Conservation (phyloP, 2,113 vertebrate species). For the Callocephalon fimbriatum region DNA sequence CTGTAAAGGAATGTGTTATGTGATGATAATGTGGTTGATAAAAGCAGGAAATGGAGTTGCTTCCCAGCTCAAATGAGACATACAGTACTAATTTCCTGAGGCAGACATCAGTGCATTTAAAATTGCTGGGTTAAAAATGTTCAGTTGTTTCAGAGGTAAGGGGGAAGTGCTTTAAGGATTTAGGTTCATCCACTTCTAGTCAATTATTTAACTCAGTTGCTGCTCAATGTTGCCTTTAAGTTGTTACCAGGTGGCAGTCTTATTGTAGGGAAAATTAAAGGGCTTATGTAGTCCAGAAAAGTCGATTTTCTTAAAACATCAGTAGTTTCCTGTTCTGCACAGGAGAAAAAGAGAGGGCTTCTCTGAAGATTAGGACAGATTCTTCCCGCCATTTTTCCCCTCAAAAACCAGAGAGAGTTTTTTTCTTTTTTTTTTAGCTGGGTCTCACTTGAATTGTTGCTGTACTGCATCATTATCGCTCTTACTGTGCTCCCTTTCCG, state of each 20-base stretch:
- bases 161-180: neutral
- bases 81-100: neutral
- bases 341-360: neutral
- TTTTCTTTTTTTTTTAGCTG: neutral
- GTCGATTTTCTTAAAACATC: neutral
- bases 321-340: neutral
- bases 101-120: neutral
- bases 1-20: neutral
- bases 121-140: neutral
- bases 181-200: neutral
- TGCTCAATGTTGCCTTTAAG: neutral
- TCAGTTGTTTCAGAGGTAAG: neutral
- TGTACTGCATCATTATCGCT: neutral
- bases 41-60: conserved; percentile 13
- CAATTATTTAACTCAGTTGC: neutral
- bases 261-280: neutral
- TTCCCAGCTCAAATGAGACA: conserved; percentile 1
- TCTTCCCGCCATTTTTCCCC: neutral
- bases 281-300: neutral
- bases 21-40: neutral
- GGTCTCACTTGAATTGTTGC: neutral
- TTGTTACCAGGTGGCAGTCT: neutral
- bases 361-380: neutral
- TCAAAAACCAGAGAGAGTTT: neutral
- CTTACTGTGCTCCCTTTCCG: neutral